phyloP scores from a whole-genome alignment of 2,797 vertebrate genomes.

The Leucoraja ocellata region DNA sequence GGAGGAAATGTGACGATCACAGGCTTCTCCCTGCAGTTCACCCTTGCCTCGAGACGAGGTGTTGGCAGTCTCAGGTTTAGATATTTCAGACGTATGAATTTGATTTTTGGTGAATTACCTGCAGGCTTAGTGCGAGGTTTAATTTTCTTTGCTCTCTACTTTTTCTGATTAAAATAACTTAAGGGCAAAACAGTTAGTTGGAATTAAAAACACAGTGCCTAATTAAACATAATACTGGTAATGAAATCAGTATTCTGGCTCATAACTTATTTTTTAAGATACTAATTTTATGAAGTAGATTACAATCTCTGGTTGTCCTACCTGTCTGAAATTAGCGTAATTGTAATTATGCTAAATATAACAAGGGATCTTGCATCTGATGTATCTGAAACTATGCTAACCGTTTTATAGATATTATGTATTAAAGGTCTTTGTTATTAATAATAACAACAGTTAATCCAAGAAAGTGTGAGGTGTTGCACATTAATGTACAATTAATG shows the following conservation, averaged over 20 bases:
- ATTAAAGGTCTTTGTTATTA: neutral
- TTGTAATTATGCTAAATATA: neutral
- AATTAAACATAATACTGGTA: slow-evolving; percentile 21
- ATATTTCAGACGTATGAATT: neutral
- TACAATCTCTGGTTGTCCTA: neutral
- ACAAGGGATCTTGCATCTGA: neutral
- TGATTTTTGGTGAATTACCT: too few relatives aligned
- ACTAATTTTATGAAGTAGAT: neutral
- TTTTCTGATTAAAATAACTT: slow-evolving; percentile 14
- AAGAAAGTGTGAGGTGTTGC: too few relatives aligned
- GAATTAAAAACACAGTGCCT: neutral
- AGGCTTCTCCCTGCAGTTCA: too few relatives aligned
- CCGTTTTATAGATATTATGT: neutral
- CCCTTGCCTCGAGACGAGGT: too few relatives aligned
- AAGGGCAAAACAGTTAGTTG: neutral
- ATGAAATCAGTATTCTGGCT: neutral
- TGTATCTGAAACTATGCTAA: neutral
- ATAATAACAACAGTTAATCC: neutral
- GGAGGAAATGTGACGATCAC: too few relatives aligned
- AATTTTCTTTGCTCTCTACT: neutral
- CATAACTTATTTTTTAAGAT: neutral
- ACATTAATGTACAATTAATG: too few relatives aligned
- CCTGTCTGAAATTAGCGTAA: neutral
- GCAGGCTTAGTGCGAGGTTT: neutral
- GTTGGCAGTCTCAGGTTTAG: too few relatives aligned